These are phyloP conservation scores for Leucania comma DNA, from an alignment of 2,888 invertebrate genomes.

Conservation along the genomic window DNA sequence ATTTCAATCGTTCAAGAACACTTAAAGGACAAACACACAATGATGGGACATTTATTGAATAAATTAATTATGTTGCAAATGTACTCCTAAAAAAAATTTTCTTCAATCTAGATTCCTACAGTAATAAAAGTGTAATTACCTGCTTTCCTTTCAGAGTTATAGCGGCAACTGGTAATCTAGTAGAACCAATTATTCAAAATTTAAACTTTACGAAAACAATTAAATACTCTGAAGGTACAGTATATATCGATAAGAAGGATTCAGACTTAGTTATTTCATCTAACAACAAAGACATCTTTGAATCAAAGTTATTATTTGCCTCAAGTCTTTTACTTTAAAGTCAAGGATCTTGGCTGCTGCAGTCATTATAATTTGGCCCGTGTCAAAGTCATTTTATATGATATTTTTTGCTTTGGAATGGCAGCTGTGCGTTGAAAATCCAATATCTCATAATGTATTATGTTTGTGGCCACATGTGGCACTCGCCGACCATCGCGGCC, in stretches of 20 bases:
- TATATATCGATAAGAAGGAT: neutral
- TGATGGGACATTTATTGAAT: neutral
- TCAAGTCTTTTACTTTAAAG: neutral
- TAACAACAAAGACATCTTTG: neutral
- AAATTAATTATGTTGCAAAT: neutral
- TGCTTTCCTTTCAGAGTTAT: too few species aligned
- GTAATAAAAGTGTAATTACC: too few species aligned
- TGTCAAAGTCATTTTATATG: constrained; percentile 70
- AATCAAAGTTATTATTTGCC: neutral
- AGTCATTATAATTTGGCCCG: constrained; percentile 73
- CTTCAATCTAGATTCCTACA: too few species aligned
- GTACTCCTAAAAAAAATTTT: too few species aligned
- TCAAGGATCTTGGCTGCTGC: constrained; percentile 19
- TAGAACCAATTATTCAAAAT: too few species aligned
- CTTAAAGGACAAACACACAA: neutral
- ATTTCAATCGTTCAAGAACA: neutral
- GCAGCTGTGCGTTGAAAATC: constrained; percentile 78
- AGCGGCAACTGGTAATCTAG: too few species aligned
- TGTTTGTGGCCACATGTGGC: constrained; percentile 77
- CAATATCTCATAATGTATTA: constrained; percentile 75
- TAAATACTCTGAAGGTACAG: too few species aligned
- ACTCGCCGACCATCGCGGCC: constrained; percentile 54
- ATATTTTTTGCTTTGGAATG: constrained; percentile 67
- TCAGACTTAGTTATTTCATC: neutral
- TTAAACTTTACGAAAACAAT: too few species aligned